Evolutionary conservation across 2,888 invertebrate species (phyloP), one percentile per base, ranked within the genome.

Genomic region (Mylabris sibirica): DNA sequence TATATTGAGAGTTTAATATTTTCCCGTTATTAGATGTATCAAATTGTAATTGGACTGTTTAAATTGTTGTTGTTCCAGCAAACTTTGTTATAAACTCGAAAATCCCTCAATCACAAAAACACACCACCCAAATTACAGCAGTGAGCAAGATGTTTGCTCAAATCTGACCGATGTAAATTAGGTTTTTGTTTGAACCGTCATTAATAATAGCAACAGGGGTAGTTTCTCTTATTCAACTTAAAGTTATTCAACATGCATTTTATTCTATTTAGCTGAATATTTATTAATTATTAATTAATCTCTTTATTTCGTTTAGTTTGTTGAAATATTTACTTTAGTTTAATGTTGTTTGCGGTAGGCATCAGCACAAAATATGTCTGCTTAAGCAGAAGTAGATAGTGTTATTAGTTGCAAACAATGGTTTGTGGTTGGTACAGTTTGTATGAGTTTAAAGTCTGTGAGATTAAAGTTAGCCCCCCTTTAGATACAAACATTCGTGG

Each of bases 401-500:
- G 72, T 76, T 77, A 79, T 78, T 78, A 78, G 77, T 78, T 76
- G 78, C 77, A 76, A 79, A 79, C 79, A 78, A 78, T 77, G 77
- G 77, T 76, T 74, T 75, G 77, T 72, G 79, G 78, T 74, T 71
- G 34, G 70, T 64, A 22, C 77, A 77, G 77, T 78, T 77, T 78
- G 74, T 78, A 74, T 72, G 75, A 76, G 77, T 75, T 76, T 76
- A 75, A 73, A 72, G 76, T 76, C 75, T 78, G 77, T 79, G 79
- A 79, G 78, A 79, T 79, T 79, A 78, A 78, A 78, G 75, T 75
- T 74, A 72, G 69, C 74, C 44, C 38, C 11, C 14, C 3, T 38
- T 2, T 35, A 35, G 9, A 30, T 30, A 38, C 72, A 70, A 6
- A 49, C 3, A 49, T 11, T 22, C 9, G 49, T 20, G 17, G 44